Evolutionary conservation across 2,113 vertebrate genomes (phyloP).

Genomic region (Menura novaehollandiae): DNA sequence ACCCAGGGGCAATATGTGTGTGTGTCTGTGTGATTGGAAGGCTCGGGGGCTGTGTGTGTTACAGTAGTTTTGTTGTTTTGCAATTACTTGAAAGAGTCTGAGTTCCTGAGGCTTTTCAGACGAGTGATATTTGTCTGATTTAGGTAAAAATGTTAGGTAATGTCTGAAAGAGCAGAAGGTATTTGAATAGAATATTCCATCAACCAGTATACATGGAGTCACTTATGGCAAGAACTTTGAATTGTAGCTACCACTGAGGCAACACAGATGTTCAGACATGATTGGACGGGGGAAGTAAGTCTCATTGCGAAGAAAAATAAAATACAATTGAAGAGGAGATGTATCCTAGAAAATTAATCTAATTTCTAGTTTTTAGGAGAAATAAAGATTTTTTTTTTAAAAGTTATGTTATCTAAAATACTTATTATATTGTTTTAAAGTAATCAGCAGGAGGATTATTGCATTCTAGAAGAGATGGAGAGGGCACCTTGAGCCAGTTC

Average conservation of each 20-base stretch:
- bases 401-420: not conserved
- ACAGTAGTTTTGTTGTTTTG: not conserved
- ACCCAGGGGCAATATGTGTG: accelerated
- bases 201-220: not conserved
- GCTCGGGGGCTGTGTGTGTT: not conserved
- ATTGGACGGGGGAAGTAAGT: not conserved
- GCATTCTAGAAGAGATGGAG: not conserved
- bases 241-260: not conserved
- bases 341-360: not conserved
- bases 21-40: not conserved
- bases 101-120: not conserved
- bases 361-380: not conserved
- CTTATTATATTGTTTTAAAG: not conserved
- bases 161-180: not conserved
- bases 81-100: not conserved
- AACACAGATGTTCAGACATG: not conserved
- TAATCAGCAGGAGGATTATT: not conserved
- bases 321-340: not conserved
- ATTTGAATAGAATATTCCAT: not conserved
- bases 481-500: not conserved
- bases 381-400: not conserved
- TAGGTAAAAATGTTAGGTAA: not conserved
- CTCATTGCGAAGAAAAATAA: not conserved
- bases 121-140: not conserved
- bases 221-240: not conserved